phyloP scores from a whole-genome alignment of 1,140 invertebrate genomes.

The Rhynchophorus ferrugineus region DNA sequence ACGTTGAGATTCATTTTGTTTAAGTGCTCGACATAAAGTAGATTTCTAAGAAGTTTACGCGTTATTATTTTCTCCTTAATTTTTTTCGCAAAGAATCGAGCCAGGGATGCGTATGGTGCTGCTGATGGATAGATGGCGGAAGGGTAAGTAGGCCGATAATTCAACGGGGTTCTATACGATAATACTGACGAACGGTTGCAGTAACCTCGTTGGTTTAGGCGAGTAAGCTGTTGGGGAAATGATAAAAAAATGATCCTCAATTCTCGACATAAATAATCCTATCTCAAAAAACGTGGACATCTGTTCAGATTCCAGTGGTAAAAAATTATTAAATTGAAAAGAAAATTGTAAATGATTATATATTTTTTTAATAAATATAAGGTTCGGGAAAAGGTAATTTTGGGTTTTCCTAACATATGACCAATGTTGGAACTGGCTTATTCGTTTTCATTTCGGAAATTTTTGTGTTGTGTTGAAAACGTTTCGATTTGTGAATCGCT shows the following conservation, averaged over 20 bases:
- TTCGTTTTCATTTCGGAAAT: too few relatives aligned
- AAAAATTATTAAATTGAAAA: too few relatives aligned
- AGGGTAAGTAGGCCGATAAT: constrained; percentile 52
- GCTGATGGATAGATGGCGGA: constrained; percentile 56
- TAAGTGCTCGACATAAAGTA: constrained; percentile 59
- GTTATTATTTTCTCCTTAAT: constrained; percentile 64
- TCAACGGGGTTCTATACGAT: constrained; percentile 41
- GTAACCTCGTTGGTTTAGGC: constrained; percentile 46
- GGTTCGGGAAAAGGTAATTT: too few relatives aligned
- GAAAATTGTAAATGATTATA: too few relatives aligned
- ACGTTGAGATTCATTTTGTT: constrained; percentile 45
- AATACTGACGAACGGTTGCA: constrained; percentile 45
- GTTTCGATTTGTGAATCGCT: too few relatives aligned
- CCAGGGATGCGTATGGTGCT: constrained; percentile 62
- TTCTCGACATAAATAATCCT: neutral
- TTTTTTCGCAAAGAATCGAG: constrained; percentile 64
- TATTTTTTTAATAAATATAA: too few relatives aligned
- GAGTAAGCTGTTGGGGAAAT: constrained; percentile 13
- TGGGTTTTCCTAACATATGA: too few relatives aligned
- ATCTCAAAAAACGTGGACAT: too few relatives aligned
- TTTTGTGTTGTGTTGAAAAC: too few relatives aligned
- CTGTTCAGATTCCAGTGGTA: too few relatives aligned
- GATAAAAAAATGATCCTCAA: constrained; percentile 4
- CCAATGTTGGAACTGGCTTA: too few relatives aligned
- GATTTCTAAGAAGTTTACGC: constrained; percentile 59